Percentiles rank a stretch among this genome's conserved stretches.
Evolutionary conservation across 2,113 vertebrate genomes (phyloP).

Genomic region (Hepsetus odoe): DNA sequence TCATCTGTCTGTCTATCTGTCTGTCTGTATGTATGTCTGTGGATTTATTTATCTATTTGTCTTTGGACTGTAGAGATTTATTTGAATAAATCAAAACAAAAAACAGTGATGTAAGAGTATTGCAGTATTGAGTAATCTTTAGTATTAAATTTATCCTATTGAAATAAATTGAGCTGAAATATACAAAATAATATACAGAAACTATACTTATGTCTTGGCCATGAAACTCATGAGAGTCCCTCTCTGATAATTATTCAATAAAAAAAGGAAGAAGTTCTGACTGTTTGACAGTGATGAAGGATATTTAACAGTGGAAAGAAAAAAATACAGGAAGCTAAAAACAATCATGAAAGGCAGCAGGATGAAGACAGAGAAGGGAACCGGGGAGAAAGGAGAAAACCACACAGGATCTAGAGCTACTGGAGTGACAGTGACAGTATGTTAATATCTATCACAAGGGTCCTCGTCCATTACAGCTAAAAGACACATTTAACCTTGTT

Average conservation of each 20-base stretch:
- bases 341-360: neutral
- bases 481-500: constrained; percentile 16
- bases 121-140: too few species aligned
- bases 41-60: too few species aligned
- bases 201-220: too few species aligned
- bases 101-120: too few species aligned
- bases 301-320: neutral
- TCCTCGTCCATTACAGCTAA: constrained; percentile 18
- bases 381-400: neutral
- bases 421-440: constrained; percentile 6
- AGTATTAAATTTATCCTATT: too few species aligned
- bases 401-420: neutral
- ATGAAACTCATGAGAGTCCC: too few species aligned
- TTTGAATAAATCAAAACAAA: too few species aligned
- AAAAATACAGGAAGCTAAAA: neutral
- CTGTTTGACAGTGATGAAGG: neutral
- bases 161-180: too few species aligned
- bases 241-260: neutral
- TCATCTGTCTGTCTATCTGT: too few species aligned
- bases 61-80: too few species aligned
- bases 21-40: too few species aligned
- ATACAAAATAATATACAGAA: too few species aligned
- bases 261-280: neutral
- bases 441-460: constrained; percentile 24
- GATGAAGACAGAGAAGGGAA: neutral